phyloP scores from a whole-genome alignment of 2,113 vertebrate species.

The Podarcis raffonei region DNA sequence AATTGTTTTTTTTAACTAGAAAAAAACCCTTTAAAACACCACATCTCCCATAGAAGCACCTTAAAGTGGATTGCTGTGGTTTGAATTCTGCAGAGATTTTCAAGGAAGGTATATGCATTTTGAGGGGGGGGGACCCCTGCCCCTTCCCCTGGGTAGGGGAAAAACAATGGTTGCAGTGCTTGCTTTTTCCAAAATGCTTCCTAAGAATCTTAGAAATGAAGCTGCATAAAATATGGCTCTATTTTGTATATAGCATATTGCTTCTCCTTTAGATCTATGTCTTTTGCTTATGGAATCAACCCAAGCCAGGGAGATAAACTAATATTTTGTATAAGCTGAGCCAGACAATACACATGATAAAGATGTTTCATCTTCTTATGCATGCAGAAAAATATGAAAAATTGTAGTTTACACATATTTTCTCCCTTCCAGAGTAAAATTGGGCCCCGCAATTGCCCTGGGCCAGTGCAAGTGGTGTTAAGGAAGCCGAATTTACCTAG shows the following conservation, averaged over 20 bases:
- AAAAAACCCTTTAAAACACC: not conserved
- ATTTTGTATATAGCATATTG: constrained; percentile 93
- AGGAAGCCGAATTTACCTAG: constrained; percentile 85
- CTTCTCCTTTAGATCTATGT: constrained; percentile 93
- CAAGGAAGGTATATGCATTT: not conserved
- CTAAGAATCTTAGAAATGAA: constrained; percentile 78
- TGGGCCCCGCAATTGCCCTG: constrained; percentile 92
- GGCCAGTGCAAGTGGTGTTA: constrained; percentile 82
- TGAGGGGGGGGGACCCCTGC: not conserved
- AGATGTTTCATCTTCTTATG: constrained; percentile 99
- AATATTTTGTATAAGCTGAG: constrained; percentile 99
- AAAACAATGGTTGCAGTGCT: constrained; percentile 31
- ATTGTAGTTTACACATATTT: constrained; percentile 97
- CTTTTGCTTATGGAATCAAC: constrained; percentile 96
- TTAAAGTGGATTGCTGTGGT: not conserved
- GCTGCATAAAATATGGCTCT: constrained; percentile 93
- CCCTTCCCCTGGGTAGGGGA: not conserved
- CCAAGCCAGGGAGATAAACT: constrained; percentile 96
- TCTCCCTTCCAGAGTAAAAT: constrained; percentile 91
- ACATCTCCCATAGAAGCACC: constrained; percentile 1
- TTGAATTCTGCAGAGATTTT: constrained; percentile 22
- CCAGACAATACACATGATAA: constrained; percentile 98
- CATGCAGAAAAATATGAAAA: constrained; percentile 99
- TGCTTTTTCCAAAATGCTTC: constrained; percentile 55
- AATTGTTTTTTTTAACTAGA: not conserved